Base-by-base conservation (phyloP, 2,888 invertebrate genomes). In the Drosophila subquinaria region DNA sequence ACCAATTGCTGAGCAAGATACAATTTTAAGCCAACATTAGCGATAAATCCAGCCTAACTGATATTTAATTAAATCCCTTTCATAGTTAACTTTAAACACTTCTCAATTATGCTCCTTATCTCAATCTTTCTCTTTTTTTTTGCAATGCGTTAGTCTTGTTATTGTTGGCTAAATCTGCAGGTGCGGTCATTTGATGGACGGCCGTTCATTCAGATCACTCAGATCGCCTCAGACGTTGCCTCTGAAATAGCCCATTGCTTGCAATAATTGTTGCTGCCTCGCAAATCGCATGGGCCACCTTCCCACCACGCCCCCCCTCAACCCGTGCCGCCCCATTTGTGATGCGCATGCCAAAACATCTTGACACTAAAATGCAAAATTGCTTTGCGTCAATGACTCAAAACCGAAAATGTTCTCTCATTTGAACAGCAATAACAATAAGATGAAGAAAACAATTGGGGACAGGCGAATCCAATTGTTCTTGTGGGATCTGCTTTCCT, bases 361-460 rank as follows among this genome's bases (percentile, higher is more conserved):
- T 87, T 89, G 89, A 89, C 86, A 89, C 85, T 76, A 89, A 88
- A 88, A 77, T 89, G 88, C 82, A 82, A 85, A 87, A 89, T 87
- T 88, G 73, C 88, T 89, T 82, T 89, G 82, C 86, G 90, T 87
- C 86, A 87, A 87, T 87, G 89, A 89, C 79, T 87, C 88, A 87
- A 87, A 85, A 80, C 73, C 61, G 59, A 71, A 85, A 73, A 61
- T 76, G 51, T 73, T 87, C 65, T 71, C 59, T 67, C 43, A 73
- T 62, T 73, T 73, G 60, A 40, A 71, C 51, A 65, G 74, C 57
- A 79, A 69, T 53, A 62, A 63, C 53, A 63, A 55, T 48, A 70
- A 63, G 40, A 20, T 35, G 47, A 35, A 64, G 9, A 36, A 65
- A 23, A 68, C 62, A 52, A 69, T 67, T 69, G 74, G 62, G 69